phyloP scores from a whole-genome alignment of 2,888 invertebrate species.

The Liodrosophila aerea region DNA sequence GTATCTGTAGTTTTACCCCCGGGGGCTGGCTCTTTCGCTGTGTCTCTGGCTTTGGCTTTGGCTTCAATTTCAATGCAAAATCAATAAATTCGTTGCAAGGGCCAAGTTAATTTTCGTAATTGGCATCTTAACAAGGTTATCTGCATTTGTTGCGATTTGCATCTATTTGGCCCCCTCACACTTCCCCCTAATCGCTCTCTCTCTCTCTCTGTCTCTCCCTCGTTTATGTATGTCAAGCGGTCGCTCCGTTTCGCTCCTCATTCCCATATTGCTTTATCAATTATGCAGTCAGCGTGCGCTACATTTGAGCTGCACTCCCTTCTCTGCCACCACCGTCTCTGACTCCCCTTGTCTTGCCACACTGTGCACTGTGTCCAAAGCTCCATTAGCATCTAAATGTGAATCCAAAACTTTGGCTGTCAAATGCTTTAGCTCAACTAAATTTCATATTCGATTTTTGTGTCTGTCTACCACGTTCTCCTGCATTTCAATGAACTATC shows the following conservation, averaged over 20 bases:
- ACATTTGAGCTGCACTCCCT: slow-evolving; percentile 46
- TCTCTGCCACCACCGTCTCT: not conserved
- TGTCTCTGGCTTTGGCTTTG: slow-evolving; percentile 23
- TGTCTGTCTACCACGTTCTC: slow-evolving; percentile 33
- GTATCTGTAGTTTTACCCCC: too few species aligned
- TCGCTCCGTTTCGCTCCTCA: not conserved
- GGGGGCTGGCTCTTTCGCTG: not conserved
- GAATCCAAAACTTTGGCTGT: slow-evolving; percentile 60
- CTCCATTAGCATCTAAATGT: slow-evolving; percentile 72
- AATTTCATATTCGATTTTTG: slow-evolving; percentile 72
- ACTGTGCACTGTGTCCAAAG: slow-evolving; percentile 30
- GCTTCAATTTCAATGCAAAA: slow-evolving; percentile 67
- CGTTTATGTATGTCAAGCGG: too few species aligned
- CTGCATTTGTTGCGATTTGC: slow-evolving; percentile 69
- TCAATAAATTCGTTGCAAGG: slow-evolving; percentile 68
- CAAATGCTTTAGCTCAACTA: slow-evolving; percentile 70
- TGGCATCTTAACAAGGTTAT: slow-evolving; percentile 77
- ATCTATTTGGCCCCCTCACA: slow-evolving; percentile 35
- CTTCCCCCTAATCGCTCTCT: slow-evolving; percentile 1
- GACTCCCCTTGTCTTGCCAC: not conserved
- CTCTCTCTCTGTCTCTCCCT: not conserved
- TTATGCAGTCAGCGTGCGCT: slow-evolving; percentile 70
- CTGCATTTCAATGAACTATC: slow-evolving; percentile 51
- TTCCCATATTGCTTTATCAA: slow-evolving; percentile 52
- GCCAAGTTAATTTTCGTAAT: slow-evolving; percentile 75